Base-by-base conservation (phyloP, 1,140 invertebrate species). In the Heterodera carotae region DNA sequence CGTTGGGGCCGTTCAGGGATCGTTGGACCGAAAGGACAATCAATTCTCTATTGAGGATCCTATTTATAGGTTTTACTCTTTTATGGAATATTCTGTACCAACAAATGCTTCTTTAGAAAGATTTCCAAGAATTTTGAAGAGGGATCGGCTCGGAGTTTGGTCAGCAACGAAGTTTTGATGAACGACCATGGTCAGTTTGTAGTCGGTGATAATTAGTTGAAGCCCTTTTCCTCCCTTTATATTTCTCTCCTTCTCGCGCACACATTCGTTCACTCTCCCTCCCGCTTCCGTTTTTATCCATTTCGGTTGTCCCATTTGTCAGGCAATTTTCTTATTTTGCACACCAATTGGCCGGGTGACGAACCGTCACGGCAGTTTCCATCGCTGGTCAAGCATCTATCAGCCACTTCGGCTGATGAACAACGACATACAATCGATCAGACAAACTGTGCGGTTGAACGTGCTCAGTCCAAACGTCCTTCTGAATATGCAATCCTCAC, bases 321-420 rank as follows among this genome's bases (percentile, higher is more conserved):
- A 66, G 62, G 62, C 27, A 66, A 66, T 66, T 66, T 66, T n/a
- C 25, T 66, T 25, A 29, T 66, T 15, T 66, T 66, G 62, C 62
- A 66, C 25, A 66, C 10, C n/a, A 27, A 66, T 34, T 66, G 62
- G 62, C 62, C n/a, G 27, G 62, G 62, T 3, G 22, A 66, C 62
- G 62, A 66, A 22, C 62, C 29, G 29, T 31, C 29, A 8, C 10
- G 29, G 25, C 29, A 12, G 62, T 34, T 66, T 10, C 62, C 62
- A 29, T 66, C 33, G 62, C 12, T 66, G 62, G 10, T 15, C n/a
- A 66, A 66, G 3, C 62, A 66, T 34, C 27, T 66, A 12, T 15
- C 18, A 56, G 18, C 48, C 48, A 6, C 27, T 4, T 29, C 27
- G 25, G 29, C 62, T 31, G 60, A 62, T 6, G 10, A 8, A 1